phyloP scores from a whole-genome alignment of 2,113 vertebrate species.

The Antennarius striatus region DNA sequence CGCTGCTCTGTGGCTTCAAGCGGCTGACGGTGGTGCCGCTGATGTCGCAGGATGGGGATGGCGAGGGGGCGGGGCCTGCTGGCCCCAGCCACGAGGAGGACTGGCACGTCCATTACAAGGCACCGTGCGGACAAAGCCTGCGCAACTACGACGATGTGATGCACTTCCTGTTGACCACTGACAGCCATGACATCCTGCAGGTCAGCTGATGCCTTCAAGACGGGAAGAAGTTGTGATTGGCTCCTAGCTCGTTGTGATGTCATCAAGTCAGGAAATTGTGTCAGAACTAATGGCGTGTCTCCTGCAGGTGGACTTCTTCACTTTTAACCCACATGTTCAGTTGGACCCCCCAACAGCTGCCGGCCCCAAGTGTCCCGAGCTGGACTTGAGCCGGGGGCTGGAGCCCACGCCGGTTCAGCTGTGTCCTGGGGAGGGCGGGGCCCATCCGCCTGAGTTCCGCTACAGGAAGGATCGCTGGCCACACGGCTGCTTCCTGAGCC shows the following conservation, averaged over 20 bases:
- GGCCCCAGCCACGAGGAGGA: conserved; percentile 16
- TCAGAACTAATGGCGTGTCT: neutral
- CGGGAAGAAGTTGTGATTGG: too few species aligned
- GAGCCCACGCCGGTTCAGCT: conserved; percentile 87
- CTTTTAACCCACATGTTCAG: conserved; percentile 84
- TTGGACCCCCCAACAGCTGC: conserved; percentile 67
- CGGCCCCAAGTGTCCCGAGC: conserved; percentile 57
- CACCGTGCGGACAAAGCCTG: conserved; percentile 89
- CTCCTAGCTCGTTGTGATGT: too few species aligned
- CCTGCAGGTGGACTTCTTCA: conserved; percentile 85
- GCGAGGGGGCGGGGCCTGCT: neutral
- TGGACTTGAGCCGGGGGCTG: conserved; percentile 86
- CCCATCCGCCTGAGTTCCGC: conserved; percentile 83
- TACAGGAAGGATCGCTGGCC: conserved; percentile 91
- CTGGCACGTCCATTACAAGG: conserved; percentile 82
- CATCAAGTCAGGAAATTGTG: too few species aligned
- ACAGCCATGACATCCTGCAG: conserved; percentile 83
- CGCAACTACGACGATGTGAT: conserved; percentile 83
- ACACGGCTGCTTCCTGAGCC: conserved; percentile 84
- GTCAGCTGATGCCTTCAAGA: conserved; percentile 14
- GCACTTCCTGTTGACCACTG: conserved; percentile 83
- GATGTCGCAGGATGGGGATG: neutral
- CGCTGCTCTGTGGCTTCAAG: conserved; percentile 85
- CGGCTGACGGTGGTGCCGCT: conserved; percentile 77
- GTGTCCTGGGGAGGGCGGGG: conserved; percentile 73